These are phyloP conservation scores for Falco berigora DNA, from an alignment of 2,797 vertebrate species.

Conservation along the genomic window DNA sequence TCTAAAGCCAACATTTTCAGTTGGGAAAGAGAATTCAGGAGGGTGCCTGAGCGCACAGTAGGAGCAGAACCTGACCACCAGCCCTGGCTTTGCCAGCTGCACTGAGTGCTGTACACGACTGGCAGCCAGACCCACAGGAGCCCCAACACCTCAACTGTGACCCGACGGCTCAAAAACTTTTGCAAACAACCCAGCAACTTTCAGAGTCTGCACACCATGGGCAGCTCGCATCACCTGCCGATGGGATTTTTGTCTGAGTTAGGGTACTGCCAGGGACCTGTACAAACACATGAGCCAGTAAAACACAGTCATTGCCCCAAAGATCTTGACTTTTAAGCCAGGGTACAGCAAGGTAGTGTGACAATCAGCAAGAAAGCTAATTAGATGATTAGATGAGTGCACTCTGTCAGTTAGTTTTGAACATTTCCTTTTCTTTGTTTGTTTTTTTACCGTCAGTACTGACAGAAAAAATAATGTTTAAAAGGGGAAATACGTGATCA, in stretches of 20 bases:
- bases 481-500: background rate
- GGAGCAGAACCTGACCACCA: background rate
- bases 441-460: background rate
- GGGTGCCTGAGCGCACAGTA: background rate
- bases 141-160: fast-evolving
- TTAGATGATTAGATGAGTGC: background rate
- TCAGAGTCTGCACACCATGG: background rate
- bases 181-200: background rate
- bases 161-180: background rate
- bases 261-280: fast-evolving
- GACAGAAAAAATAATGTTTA: background rate
- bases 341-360: background rate
- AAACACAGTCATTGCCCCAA: background rate
- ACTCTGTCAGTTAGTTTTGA: background rate
- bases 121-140: background rate
- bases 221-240: background rate
- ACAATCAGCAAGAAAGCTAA: background rate
- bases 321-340: background rate
- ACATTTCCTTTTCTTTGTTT: background rate
- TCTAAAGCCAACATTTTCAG: background rate
- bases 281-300: background rate
- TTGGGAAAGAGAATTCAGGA: background rate
- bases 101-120: background rate
- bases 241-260: background rate
- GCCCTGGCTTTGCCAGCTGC: background rate